These are phyloP conservation scores for Cettia cetti DNA, from an alignment of 2,113 vertebrate genomes.

Conservation along the genomic window DNA sequence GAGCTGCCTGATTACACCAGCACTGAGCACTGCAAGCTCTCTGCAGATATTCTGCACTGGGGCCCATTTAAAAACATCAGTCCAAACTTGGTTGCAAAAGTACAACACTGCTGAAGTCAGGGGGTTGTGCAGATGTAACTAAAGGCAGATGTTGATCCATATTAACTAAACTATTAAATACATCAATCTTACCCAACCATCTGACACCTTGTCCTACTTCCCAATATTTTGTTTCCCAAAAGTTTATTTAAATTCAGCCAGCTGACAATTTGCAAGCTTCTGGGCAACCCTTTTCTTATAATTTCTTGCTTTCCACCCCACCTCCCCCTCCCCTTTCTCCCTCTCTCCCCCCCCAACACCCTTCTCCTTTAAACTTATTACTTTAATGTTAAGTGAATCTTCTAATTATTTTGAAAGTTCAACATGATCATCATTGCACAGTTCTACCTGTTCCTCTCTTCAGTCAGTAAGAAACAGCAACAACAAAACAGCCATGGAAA, in stretches of 20 bases:
- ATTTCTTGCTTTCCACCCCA: neutral
- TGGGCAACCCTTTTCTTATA: neutral
- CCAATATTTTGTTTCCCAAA: constrained; percentile 3
- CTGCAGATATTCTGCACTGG: constrained; percentile 3
- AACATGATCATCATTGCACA: neutral
- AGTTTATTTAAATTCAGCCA: constrained; percentile 36
- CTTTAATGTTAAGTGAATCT: neutral
- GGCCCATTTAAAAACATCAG: constrained; percentile 40
- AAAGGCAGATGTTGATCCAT: constrained; percentile 60
- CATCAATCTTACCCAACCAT: constrained; percentile 39
- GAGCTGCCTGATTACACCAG: constrained; percentile 28
- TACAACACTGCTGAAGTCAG: constrained; percentile 21
- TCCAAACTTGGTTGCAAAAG: constrained; percentile 37
- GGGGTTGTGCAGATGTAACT: constrained; percentile 39
- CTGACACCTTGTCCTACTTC: constrained; percentile 8
- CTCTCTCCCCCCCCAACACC: neutral
- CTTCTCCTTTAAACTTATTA: neutral
- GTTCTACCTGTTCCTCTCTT: neutral
- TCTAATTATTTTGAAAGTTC: neutral
- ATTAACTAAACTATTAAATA: constrained; percentile 55
- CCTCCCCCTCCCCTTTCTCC: neutral
- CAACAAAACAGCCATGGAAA: neutral
- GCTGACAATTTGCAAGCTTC: constrained; percentile 30
- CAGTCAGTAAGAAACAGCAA: neutral
- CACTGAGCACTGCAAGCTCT: neutral